phyloP scores from a whole-genome alignment of 2,888 invertebrate species.

The Phortica magna region DNA sequence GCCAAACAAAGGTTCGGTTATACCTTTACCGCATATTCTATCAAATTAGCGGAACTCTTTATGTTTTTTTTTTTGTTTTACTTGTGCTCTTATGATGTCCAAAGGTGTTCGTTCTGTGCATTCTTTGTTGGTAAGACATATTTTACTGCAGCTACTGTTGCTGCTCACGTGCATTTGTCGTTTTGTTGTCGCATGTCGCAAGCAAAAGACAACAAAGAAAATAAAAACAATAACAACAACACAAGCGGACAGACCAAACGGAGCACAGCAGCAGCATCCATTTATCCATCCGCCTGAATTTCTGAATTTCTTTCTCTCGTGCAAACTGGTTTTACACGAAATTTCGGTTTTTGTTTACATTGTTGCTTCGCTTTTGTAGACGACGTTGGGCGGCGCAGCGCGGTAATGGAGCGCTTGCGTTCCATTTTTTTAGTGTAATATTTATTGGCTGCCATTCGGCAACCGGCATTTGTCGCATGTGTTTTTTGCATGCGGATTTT shows the following conservation, averaged over 20 bases:
- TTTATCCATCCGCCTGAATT: background rate
- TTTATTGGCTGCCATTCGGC: conserved; percentile 9
- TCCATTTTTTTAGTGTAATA: conserved; percentile 7
- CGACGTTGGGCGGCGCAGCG: background rate
- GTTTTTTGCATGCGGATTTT: conserved; percentile 17
- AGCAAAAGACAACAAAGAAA: background rate
- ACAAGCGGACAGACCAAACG: background rate
- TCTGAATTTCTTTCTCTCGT: background rate
- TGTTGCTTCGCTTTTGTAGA: background rate
- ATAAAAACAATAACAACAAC: background rate
- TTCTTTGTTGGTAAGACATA: background rate
- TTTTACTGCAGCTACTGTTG: background rate
- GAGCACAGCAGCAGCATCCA: background rate
- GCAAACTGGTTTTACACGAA: conserved; percentile 25
- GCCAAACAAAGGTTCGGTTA: background rate
- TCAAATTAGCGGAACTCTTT: conserved; percentile 16
- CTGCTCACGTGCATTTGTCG: conserved; percentile 10
- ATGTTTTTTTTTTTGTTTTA: background rate
- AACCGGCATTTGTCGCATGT: conserved; percentile 1
- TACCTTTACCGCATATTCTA: background rate
- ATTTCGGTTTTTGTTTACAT: conserved; percentile 25
- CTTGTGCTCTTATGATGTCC: background rate
- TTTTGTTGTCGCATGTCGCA: conserved; percentile 2
- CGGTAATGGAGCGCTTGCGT: background rate
- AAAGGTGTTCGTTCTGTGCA: background rate